Evolutionary conservation across 2,797 vertebrate species (phyloP), one percentile per base, ranked within the genome.

Genomic region (Poecile montanus): DNA sequence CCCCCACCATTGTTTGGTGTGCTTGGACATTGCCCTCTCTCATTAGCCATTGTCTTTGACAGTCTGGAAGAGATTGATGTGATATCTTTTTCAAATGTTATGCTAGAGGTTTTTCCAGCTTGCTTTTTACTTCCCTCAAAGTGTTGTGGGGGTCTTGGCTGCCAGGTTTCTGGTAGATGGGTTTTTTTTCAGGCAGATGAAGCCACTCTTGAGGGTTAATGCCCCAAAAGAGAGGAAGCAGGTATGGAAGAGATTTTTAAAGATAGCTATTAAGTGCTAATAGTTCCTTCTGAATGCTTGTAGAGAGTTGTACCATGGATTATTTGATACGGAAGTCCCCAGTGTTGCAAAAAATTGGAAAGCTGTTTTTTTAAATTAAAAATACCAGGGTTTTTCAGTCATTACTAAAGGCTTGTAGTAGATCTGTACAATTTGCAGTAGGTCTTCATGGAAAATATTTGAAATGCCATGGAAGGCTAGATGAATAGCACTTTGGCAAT

Each of bases 1-100:
- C 1, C 1, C 14, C 16, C 2, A 2, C 2, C 7, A 4, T 65
- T 4, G 5, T 67, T 61, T 20, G 65, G 17, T 67, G 45, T 60
- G 12, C 34, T 63, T 60, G 60, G 32, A 19, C 10, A 32, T 58
- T 3, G 1, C n/a, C 77, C 16, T 81, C 26, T 23, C 10, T 4
- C 10, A 3, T 75, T 84, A 73, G 30, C 3, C 45, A n/a, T 17
- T 60, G 17, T 45, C 40, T 83, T 83, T 84, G 70, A 88, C 66
- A 60, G 44, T 45, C 6, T 42, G 68, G 54, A 71, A 50, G 81
- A 89, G 62, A 30, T 23, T 54, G 72, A 74, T 89, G 23, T 26
- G 2, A 0, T 80, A 38, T 36, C 19, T 89, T 47, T 91, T 67
- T 70, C 62, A 88, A 80, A 87, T 44, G 40, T 21, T 40, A 30